These are phyloP conservation scores for Cylindroiulus punctatus DNA, from an alignment of 2,888 invertebrate species.

Conservation along the genomic window DNA sequence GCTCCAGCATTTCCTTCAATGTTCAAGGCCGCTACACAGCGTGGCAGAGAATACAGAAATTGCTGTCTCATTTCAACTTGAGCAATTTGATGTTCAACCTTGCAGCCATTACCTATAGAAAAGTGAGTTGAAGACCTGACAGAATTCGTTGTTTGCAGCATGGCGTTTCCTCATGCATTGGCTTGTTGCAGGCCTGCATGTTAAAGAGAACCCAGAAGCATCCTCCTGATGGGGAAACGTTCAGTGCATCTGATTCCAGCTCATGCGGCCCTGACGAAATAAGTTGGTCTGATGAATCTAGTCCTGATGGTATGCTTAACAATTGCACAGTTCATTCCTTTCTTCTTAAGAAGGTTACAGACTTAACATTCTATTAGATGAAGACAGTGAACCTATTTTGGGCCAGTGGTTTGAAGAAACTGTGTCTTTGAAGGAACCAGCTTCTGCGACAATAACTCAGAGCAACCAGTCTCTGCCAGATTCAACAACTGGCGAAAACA, in stretches of 20 bases:
- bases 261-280: constrained; percentile 95
- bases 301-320: constrained; percentile 75
- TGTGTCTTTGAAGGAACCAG: constrained; percentile 73
- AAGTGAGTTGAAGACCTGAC: constrained; percentile 67
- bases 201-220: constrained; percentile 83
- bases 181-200: constrained; percentile 74
- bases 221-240: constrained; percentile 80
- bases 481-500: constrained; percentile 59
- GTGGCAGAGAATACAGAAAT: constrained; percentile 73
- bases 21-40: constrained; percentile 63
- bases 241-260: constrained; percentile 88
- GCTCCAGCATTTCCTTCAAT: constrained; percentile 62
- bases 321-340: not conserved
- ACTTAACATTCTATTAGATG: constrained; percentile 59
- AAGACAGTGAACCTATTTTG: constrained; percentile 78
- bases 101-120: constrained; percentile 89
- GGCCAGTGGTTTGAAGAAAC: constrained; percentile 97
- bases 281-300: constrained; percentile 88
- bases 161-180: not conserved
- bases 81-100: constrained; percentile 87
- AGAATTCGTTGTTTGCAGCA: constrained; percentile 35
- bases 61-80: constrained; percentile 77
- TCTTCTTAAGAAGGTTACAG: not conserved
- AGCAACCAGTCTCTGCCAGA: constrained; percentile 55
- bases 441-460: not conserved